Base-by-base conservation (phyloP, 2,888 invertebrate genomes). In the Drosophila borborema region DNA sequence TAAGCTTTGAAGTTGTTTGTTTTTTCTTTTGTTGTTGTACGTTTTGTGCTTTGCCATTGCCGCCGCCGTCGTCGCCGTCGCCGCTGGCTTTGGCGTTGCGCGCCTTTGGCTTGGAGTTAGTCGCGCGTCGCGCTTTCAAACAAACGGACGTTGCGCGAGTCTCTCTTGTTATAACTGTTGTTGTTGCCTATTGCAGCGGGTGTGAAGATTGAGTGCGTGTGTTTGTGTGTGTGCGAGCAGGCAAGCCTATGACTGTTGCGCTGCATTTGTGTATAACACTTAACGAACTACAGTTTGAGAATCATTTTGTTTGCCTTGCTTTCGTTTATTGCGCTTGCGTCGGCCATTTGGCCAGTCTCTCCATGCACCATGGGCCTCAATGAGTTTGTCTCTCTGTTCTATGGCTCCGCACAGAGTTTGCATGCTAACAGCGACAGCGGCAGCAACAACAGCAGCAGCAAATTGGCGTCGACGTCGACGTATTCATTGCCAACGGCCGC, bases 301-400 rank as follows among this genome's bases (percentile, higher is more conserved):
- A 68, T 28, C 46, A 81, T 14, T 89, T 46, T 1, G 36, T 36
- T 58, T 23, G 43, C 7, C 14, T 54, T 18, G 36, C 36, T 14
- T 31, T 43, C 12, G 20, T 10, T 8, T 9, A 66, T 45, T 67
- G 81, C 90, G 88, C 88, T 54, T 73, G 76, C 79, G 63, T 65
- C 51, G 43, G 28, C 38, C 53, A 20, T 61, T 65, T 48, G 43
- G 28, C 34, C 53, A 20, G 14, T 10, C 51, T 18, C 51, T 51
- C 28, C 18, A 55, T 0, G 6, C 55, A 28, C n/a, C 41, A 93
- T 93, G 93, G 93, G 93, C 61, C 89, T 93, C 51, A 93, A 93
- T 82, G 93, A 93, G 86, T 93, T 92, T 69, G 93, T 93, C 68
- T 91, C 93, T 77, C 90, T 93, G 78, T 92, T 93, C 86, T 93